phyloP scores from a whole-genome alignment of 1,140 invertebrate genomes.

The Trachymyrmex cornetzi region DNA sequence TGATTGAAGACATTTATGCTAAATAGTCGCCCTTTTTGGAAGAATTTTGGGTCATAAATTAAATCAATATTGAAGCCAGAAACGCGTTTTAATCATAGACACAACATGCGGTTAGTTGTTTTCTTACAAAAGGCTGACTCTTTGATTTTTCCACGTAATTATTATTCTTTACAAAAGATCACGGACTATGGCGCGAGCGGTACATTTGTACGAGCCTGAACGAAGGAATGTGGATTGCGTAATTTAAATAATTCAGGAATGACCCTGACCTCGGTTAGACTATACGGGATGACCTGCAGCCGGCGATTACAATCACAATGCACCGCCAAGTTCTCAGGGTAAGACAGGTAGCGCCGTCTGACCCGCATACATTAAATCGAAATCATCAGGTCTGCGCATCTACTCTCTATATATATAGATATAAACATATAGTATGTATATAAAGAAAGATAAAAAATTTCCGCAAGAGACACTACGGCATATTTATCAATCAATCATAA shows the following conservation, averaged over 20 bases:
- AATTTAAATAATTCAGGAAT: slow-evolving; percentile 81
- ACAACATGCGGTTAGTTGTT: not conserved
- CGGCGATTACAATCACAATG: slow-evolving; percentile 82
- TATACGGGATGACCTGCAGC: slow-evolving; percentile 75
- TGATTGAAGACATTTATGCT: not conserved
- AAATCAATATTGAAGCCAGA: slow-evolving; percentile 10
- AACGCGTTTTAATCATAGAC: slow-evolving; percentile 1
- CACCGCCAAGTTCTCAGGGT: slow-evolving; percentile 77
- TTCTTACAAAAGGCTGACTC: not conserved
- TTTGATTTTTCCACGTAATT: not conserved
- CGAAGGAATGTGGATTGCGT: slow-evolving; percentile 71
- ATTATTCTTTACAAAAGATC: slow-evolving; percentile 41
- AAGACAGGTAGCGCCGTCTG: slow-evolving; percentile 80
- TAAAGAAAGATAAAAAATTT: not conserved
- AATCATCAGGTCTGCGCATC: slow-evolving; percentile 53
- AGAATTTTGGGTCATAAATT: not conserved
- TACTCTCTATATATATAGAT: slow-evolving; percentile 66
- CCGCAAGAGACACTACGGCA: not conserved
- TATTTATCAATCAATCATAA: not conserved
- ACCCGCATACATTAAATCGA: slow-evolving; percentile 75
- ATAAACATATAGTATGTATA: slow-evolving; percentile 30
- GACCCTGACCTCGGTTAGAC: slow-evolving; percentile 79
- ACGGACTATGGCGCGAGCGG: not conserved
- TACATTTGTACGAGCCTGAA: slow-evolving; percentile 32
- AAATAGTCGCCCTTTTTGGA: not conserved